These are phyloP conservation scores for Brachypodius melanocephalos DNA, from an alignment of 2,113 vertebrate species.

Conservation along the genomic window DNA sequence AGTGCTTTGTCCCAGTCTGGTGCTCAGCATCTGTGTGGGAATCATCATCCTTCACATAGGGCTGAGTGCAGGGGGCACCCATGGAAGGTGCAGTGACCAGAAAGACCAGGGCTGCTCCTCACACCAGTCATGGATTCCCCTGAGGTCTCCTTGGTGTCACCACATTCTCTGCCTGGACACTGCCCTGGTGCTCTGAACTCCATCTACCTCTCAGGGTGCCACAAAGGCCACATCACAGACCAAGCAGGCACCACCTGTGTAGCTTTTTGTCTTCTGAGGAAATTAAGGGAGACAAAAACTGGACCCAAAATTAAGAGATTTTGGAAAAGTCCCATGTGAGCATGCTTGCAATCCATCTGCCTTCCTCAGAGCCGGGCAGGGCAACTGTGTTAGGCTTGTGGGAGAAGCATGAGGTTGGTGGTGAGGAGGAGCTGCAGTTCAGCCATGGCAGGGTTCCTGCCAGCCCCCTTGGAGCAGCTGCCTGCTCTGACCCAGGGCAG, in stretches of 20 bases:
- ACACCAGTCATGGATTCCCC: neutral
- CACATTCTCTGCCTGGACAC: neutral
- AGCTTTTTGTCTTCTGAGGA: neutral
- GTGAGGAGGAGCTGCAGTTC: neutral
- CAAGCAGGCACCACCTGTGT: neutral
- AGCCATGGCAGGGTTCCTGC: neutral
- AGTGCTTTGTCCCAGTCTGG: neutral
- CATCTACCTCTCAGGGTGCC: neutral
- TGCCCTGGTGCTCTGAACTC: neutral
- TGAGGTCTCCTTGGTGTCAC: neutral
- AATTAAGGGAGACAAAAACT: neutral
- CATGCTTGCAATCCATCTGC: neutral
- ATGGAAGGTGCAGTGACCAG: neutral
- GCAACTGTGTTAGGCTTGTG: neutral
- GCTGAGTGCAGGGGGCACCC: neutral
- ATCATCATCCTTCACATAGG: accelerated
- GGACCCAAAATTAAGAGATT: neutral
- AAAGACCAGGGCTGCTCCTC: neutral
- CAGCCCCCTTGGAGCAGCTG: neutral
- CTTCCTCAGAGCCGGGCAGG: neutral
- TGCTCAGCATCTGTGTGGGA: neutral
- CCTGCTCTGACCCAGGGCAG: neutral
- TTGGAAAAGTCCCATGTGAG: neutral
- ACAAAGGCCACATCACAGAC: neutral
- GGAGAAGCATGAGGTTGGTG: neutral